Conservation (phyloP, 2,113 vertebrate genomes). For the Pyrgilauda ruficollis region DNA sequence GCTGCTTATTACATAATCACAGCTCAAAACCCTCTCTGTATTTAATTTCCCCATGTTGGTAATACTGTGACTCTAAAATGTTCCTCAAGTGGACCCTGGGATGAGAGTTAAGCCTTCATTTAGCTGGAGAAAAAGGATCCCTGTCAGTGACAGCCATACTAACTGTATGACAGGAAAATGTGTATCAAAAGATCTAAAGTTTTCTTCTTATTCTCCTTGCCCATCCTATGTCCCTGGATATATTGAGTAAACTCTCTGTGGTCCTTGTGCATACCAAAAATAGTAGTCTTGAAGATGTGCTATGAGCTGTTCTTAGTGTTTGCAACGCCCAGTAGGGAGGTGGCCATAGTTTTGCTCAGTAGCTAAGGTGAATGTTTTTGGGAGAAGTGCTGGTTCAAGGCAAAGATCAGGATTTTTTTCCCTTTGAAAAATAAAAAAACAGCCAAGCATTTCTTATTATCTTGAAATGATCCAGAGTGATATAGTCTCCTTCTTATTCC, state of each 20-base stretch:
- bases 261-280: background rate
- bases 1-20: background rate
- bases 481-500: background rate
- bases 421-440: background rate
- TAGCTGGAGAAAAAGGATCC: background rate
- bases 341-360: background rate
- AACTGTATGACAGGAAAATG: background rate
- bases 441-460: background rate
- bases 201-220: background rate
- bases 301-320: background rate
- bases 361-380: background rate
- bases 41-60: conserved; percentile 5
- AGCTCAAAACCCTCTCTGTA: background rate
- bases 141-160: background rate
- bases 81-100: background rate
- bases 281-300: background rate
- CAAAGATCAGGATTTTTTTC: background rate
- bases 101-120: background rate
- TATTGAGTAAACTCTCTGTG: background rate
- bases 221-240: background rate
- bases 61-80: background rate
- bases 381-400: background rate
- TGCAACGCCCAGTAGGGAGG: background rate
- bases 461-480: background rate
- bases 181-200: background rate